Evolutionary conservation across 2,113 vertebrate species (phyloP).

Genomic region (Centropus bengalensis): DNA sequence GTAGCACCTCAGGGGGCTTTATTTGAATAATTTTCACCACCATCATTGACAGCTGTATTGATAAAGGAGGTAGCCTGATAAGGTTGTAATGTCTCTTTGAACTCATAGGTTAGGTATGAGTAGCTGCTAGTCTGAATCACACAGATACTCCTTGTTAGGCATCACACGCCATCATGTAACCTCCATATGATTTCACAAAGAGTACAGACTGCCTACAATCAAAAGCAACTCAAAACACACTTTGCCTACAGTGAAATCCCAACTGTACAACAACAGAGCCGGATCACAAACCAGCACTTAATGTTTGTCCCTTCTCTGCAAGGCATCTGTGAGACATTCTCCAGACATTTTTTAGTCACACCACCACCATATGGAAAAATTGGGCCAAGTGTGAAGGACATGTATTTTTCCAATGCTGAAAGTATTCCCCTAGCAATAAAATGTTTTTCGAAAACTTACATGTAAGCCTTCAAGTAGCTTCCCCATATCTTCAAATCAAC

Average conservation of each 20-base stretch:
- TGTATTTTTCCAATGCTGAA: background rate
- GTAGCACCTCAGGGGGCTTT: conserved; percentile 16
- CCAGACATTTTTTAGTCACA: background rate
- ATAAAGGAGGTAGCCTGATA: conserved; percentile 1
- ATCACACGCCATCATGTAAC: background rate
- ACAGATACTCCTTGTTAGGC: background rate
- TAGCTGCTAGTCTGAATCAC: background rate
- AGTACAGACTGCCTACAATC: background rate
- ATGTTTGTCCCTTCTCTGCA: background rate
- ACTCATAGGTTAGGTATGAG: conserved; percentile 30
- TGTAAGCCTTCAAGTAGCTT: background rate
- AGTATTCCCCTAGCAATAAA: background rate
- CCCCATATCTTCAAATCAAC: fast-evolving
- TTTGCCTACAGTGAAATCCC: background rate
- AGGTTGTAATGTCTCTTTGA: conserved; percentile 1
- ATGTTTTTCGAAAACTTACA: background rate
- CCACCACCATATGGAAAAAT: fast-evolving
- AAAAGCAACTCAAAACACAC: background rate
- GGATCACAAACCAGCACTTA: background rate
- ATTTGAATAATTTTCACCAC: conserved; percentile 10
- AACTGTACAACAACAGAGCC: background rate
- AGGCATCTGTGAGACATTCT: background rate
- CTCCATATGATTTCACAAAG: background rate
- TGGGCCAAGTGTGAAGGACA: background rate
- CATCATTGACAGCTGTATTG: conserved; percentile 40